Evolutionary conservation across 2,113 vertebrate species (phyloP), one percentile per base, ranked within the genome.

Genomic region (Cebus imitator): DNA sequence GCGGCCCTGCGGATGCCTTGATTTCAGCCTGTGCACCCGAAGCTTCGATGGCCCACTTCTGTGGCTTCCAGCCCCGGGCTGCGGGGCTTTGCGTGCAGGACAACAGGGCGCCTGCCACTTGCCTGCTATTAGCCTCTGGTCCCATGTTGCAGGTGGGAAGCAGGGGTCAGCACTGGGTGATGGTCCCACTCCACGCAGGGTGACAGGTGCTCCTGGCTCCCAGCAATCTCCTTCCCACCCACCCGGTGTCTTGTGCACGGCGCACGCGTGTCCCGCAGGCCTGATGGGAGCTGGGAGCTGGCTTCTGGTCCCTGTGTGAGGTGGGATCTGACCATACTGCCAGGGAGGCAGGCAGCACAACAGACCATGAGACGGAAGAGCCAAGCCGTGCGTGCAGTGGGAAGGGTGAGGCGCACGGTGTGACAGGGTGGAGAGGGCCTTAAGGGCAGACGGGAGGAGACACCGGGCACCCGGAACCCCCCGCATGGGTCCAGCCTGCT

Each of bases 1-100:
- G 16, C 0, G 0, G 21, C 30, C 16, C 8, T 37, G 37, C 14
- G 0, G 3, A 48, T 1, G 0, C 17, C 32, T 37, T 0, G 25
- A 10, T 23, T 32, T 23, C 30, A 18, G 64, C 10, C 50, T 61
- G 32, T 1, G 3, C 23, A 17, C 17, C 50, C 2, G 17, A 27
- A 30, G 25, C 21, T 45, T 13, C 3, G 40, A 76, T 25, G 23
- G 27, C 32, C 16, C 0, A 13, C 9, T 25, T 82, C 48, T 80
- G 45, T 50, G 27, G 48, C 35, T 52, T 21, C 16, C 5, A n/a
- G 30, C 78, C 48, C 30, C 6, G 3, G 64, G 32, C 64, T 17
- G 14, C 3, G 2, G 30, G 64, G 14, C 32, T 68, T 35, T 14
- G 64, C 5, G 6, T 32, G 30, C 64, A 68, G 32, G 64, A 32